phyloP scores from a whole-genome alignment of 2,797 vertebrate species.

The Muscicapa comitata region DNA sequence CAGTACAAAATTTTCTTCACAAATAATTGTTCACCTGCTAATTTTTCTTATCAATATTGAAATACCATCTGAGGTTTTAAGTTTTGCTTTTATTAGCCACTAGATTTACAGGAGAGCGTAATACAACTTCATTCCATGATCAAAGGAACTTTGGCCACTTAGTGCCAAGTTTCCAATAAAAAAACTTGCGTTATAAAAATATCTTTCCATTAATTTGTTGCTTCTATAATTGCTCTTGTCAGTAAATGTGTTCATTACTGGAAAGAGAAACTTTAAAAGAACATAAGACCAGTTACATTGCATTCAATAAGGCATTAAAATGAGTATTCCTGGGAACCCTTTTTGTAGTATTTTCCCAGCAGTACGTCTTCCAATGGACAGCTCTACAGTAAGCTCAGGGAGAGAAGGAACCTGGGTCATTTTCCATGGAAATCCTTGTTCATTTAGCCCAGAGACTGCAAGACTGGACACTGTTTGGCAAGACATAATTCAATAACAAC shows the following conservation, averaged over 20 bases:
- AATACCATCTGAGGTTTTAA: not conserved
- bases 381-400: not conserved
- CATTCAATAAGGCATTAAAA: conserved; percentile 32
- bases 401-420: not conserved
- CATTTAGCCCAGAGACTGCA: not conserved
- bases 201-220: conserved; percentile 21
- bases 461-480: conserved; percentile 20
- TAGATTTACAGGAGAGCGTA: not conserved
- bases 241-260: conserved; percentile 22
- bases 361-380: not conserved
- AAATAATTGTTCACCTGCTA: not conserved
- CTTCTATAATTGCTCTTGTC: conserved; percentile 30
- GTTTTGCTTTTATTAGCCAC: not conserved
- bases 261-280: conserved; percentile 20
- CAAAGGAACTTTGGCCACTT: not conserved
- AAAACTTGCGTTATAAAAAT: not conserved
- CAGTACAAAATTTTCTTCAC: not conserved
- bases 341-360: conserved; percentile 53
- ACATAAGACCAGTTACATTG: not conserved
- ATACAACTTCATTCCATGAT: not conserved
- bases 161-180: conserved; percentile 33
- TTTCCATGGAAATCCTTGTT: conserved; percentile 48
- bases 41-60: not conserved
- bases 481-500: conserved; percentile 10
- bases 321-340: conserved; percentile 40